Evolutionary conservation across 2,888 invertebrate species (phyloP).

Genomic region (Limenitis camilla): DNA sequence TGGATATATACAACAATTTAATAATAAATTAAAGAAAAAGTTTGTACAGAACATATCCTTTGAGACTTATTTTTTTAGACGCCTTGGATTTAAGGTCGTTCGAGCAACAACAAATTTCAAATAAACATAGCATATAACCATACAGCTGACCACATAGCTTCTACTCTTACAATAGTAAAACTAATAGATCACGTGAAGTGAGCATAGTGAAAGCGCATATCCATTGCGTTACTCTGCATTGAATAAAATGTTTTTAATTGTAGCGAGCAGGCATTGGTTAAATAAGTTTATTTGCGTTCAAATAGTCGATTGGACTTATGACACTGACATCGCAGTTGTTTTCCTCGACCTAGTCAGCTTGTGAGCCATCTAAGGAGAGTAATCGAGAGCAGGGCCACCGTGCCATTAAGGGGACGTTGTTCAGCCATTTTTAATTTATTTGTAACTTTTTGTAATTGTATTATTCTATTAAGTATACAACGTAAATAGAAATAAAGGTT

Average conservation of each 20-base stretch:
- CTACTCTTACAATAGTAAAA: constrained; percentile 30
- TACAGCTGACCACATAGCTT: constrained; percentile 55
- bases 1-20: too few relatives aligned
- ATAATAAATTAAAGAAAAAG: too few relatives aligned
- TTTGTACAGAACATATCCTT: too few relatives aligned
- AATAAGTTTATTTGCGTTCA: constrained; percentile 31
- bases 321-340: constrained; percentile 68
- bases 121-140: constrained; percentile 39
- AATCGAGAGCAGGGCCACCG: constrained; percentile 72
- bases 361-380: constrained; percentile 72
- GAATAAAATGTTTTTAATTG: background rate
- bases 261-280: constrained; percentile 40
- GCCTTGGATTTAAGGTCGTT: constrained; percentile 46
- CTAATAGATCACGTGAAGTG: constrained; percentile 6
- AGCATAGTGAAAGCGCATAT: constrained; percentile 21
- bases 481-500: too few relatives aligned
- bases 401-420: constrained; percentile 63
- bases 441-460: constrained; percentile 20
- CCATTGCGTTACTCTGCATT: constrained; percentile 27
- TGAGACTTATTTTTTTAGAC: constrained; percentile 37
- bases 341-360: constrained; percentile 72
- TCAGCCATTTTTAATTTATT: constrained; percentile 41
- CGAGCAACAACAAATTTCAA: constrained; percentile 46
- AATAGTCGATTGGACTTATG: constrained; percentile 45
- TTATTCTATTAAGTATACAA: background rate